Conservation (phyloP, 2,113 vertebrate genomes). For the Halichoeres trimaculatus region DNA sequence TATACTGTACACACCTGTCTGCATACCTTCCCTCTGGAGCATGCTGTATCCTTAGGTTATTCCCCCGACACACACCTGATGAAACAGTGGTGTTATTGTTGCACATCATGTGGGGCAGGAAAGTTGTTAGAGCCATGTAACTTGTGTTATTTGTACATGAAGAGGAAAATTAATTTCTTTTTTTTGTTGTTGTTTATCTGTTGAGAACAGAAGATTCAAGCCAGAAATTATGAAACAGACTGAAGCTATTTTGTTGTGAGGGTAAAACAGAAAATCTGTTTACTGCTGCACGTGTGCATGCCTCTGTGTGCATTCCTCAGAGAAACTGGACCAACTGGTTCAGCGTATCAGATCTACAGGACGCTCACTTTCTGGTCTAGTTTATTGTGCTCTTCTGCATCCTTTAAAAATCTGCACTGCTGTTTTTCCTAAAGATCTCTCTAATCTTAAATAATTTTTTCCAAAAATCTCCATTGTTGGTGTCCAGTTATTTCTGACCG, state of each 20-base stretch:
- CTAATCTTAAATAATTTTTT: no score
- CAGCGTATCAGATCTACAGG: constrained; percentile 7
- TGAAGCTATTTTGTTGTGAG: constrained; percentile 20
- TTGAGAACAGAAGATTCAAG: no score
- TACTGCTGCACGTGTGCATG: constrained; percentile 11
- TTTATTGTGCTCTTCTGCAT: no score
- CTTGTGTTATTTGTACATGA: not conserved
- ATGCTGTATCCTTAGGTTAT: constrained; percentile 26
- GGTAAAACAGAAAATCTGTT: not conserved
- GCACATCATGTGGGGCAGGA: not conserved
- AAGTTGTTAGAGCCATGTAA: no score
- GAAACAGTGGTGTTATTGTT: constrained; percentile 64
- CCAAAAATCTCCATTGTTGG: no score
- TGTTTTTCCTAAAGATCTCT: not conserved
- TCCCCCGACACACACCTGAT: constrained; percentile 54
- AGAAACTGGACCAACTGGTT: constrained; percentile 29
- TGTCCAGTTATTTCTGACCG: no score
- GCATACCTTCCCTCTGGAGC: constrained; percentile 7
- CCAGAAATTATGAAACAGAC: not conserved
- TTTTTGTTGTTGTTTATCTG: not conserved
- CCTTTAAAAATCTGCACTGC: not conserved
- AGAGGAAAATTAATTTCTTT: not conserved
- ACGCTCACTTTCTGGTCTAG: constrained; percentile 2
- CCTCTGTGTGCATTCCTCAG: constrained; percentile 22
- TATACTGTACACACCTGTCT: constrained; percentile 13